phyloP scores from a whole-genome alignment of 2,113 vertebrate species.

The Strigops habroptila region DNA sequence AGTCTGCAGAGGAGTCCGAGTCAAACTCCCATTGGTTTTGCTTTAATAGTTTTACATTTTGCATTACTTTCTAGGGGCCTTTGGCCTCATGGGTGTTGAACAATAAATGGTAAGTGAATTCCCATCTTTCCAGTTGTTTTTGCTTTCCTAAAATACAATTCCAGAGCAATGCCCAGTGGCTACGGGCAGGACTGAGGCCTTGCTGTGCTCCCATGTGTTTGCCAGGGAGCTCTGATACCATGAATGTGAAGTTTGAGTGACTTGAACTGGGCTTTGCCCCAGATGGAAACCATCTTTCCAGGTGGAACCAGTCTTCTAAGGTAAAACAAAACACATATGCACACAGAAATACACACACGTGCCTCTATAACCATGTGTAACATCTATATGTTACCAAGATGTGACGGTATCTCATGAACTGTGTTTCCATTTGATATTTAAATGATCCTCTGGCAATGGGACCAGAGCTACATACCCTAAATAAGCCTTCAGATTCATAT shows the following conservation, averaged over 20 bases:
- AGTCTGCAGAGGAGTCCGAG: neutral
- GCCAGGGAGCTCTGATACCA: neutral
- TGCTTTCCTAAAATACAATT: neutral
- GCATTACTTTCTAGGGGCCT: neutral
- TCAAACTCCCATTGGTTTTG: neutral
- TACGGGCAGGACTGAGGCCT: neutral
- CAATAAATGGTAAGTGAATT: neutral
- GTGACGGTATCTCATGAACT: neutral
- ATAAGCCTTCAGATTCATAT: neutral
- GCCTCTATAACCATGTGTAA: neutral
- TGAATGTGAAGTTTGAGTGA: neutral
- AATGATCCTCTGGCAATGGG: neutral
- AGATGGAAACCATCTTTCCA: neutral
- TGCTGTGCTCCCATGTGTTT: neutral
- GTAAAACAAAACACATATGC: neutral
- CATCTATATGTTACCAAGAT: neutral
- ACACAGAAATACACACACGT: neutral
- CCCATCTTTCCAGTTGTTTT: neutral
- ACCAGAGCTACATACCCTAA: neutral
- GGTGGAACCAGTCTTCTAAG: neutral
- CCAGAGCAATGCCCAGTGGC: neutral
- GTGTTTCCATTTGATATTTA: neutral
- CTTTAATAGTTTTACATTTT: neutral
- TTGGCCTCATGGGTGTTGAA: neutral
- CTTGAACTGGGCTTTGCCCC: neutral